Evolutionary conservation across 2,888 invertebrate genomes (phyloP), one percentile per base, ranked within the genome.

Genomic region (Strigamia crassipes): DNA sequence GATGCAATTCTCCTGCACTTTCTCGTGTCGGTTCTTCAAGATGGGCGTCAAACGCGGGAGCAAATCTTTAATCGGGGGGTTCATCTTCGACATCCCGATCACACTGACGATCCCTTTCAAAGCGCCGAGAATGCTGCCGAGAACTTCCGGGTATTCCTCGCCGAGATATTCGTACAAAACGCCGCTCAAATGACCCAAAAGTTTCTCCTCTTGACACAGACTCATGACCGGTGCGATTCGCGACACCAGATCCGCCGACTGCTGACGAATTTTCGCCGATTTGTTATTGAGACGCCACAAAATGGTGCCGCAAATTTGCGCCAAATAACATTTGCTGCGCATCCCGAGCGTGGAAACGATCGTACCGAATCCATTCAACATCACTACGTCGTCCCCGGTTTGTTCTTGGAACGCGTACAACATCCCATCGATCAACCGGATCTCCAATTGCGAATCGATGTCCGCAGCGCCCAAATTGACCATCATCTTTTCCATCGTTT

Each of bases 61-160:
- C 23, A 99, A 90, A 90, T 99, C 99, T 90, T 99, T 99, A 86
- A 99, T 99, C 1, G 99, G 99, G 5, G 99, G 99, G 3, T 98
- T 99, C 99, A 99, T 99, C 90, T 99, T 99, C 0, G 98, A 98
- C 99, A 99, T 99, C 85, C 99, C 99, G 86, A 99, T 99, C 6
- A 99, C 99, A 88, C 99, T 99, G 8, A 99, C 99, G 85, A 99
- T 99, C 0, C 96, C 96, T 89, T 99, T 99, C 18, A 99, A 89
- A 0, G 99, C 99, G 1, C 99, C 99, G 80, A 99, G 91, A 87
- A 99, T 99, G 78, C 97, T 97, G 51, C 99, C 99, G 84, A 99
- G 90, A 12, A 99, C 99, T 90, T 99, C 99, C 0, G 99, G 99
- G 88, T 99, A 99, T 89, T 99, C 99, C 89, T 99, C 99, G 84